Base-by-base conservation (phyloP, 2,888 invertebrate genomes). In the Augiades crinisus region DNA sequence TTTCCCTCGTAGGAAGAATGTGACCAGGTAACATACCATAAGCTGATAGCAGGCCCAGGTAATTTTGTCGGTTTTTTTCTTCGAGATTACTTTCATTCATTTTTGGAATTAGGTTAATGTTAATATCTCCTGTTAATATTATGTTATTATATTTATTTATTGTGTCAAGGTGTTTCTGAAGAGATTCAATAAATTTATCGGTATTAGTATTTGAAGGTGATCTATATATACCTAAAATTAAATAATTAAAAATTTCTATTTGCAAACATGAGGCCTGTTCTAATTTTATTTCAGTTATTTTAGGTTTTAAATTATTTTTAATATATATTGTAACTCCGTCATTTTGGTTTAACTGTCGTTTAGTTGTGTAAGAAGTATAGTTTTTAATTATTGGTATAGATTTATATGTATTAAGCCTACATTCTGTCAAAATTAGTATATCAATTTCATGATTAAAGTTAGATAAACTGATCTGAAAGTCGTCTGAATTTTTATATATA, bases 391-490 rank as follows among this genome's bases (percentile, higher is more conserved):
- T n/a, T 2, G 40, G 40, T 8, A 34, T 47, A 1, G 38, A 16
- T 33, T 54, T 54, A 38, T 49, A n/a, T n/a, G n/a, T 21, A 10
- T 37, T 8, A 6, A 49, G 10, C 2, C 44, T 3, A 30, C 53
- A 54, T 33, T 54, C 53, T 1, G 47, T 54, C n/a, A 54, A 27
- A 17, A 54, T 24, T 10, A 54, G 19, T 8, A 54, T 22, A 33
- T 53, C 53, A 1, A 19, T 19, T 1, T 47, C 14, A 7, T 37
- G 37, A 8, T 10, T 37, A 8, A 49, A 10, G 1, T 37, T 2
- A 7, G 53, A 31, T 1, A 54, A 7, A 1, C 6, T 10, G 19
- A 49, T n/a, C 7, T 30, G 13, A 10, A 54, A 24, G 21, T 54
- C 53, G 12, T 33, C 38, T 10, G 21, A 47, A n/a, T n/a, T n/a